Base-by-base conservation (phyloP, 2,888 invertebrate genomes). In the Erebia ligea region DNA sequence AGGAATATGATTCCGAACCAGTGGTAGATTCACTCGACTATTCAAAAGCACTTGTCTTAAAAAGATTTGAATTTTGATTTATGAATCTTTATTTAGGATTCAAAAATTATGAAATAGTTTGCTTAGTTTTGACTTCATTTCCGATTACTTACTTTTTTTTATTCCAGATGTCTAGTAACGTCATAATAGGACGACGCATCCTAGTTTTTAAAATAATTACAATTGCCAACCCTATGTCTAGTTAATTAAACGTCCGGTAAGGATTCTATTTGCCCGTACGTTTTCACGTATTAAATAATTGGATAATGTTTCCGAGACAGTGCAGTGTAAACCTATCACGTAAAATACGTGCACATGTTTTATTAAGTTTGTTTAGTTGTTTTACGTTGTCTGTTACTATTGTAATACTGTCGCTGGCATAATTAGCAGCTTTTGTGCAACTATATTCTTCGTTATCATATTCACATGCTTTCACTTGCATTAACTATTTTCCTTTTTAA, bases 231-330 rank as follows among this genome's bases (percentile, higher is more conserved):
- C 67, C 58, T 67, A 67, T 15, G 58, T 66, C 73, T 73, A 71
- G 76, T 84, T 84, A 84, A 85, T 84, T 84, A 84, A 84, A 83
- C 78, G 89, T 86, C 86, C 79, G 77, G 76, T 74, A 73, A 72
- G 75, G 75, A 69, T 77, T 73, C 73, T 70, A 70, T 71, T 64
- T 71, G 62, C 67, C 69, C 71, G 67, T 74, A 69, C 67, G 73
- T 75, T 75, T 75, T 73, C 75, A 72, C 76, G 74, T 77, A 79
- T 77, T 77, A 80, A 78, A 79, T 79, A 80, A 81, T 81, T 81
- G 80, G 78, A 78, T 78, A 78, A 79, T 75, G 77, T 77, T 75
- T 64, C 75, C 70, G 68, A 75, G 73, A 76, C 75, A 76, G 73
- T 72, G 76, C 76, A 69, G 62, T 69, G 73, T 71, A 74, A 68